Evolutionary conservation across 2,113 vertebrate genomes (phyloP), one percentile per base, ranked within the genome.

Genomic region (Macroglossus sobrinus): DNA sequence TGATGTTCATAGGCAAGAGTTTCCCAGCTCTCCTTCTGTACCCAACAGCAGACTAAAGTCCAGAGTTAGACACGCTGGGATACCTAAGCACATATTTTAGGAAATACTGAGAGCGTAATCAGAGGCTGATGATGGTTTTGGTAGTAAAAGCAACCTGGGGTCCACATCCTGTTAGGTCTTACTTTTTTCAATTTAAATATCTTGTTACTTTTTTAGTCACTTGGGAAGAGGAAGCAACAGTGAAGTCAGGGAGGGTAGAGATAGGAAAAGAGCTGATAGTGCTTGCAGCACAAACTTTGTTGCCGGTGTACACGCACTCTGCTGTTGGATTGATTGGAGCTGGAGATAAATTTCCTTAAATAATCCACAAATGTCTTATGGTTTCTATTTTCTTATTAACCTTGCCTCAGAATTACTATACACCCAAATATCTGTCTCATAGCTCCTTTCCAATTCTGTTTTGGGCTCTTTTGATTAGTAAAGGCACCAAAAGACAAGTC

Each of bases 401-500:
- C 26, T 94, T 91, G 87, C 24, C n/a, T 63, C 16, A 30, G 15
- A 84, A 21, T 82, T 74, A 35, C 15, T 7, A 2, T 59, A 26
- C 19, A 19, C 78, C 26, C 26, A 47, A 78, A 33, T 71, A 63
- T 12, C 47, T 93, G 13, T 43, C 16, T 88, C 18, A 2, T 10
- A 2, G n/a, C 22, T 33, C 33, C 30, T 76, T 74, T 71, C 4
- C 38, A 33, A 1, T 84, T 82, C 59, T 75, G 3, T 47, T 45
- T 40, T 89, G 78, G 55, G 38, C 89, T 53, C 38, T 90, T 74
- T 80, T 95, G 59, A 63, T 90, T 38, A 45, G 4, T 11, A n/a
- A 91, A 88, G 72, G 63, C 35, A 14, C n/a, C 59, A 33, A 76
- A 74, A 85, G 53, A 59, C 26, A 30, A 12, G 4, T 71, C 84